Evolutionary conservation across 2,888 invertebrate genomes (phyloP).

Genomic region (Tridacna gigas): DNA sequence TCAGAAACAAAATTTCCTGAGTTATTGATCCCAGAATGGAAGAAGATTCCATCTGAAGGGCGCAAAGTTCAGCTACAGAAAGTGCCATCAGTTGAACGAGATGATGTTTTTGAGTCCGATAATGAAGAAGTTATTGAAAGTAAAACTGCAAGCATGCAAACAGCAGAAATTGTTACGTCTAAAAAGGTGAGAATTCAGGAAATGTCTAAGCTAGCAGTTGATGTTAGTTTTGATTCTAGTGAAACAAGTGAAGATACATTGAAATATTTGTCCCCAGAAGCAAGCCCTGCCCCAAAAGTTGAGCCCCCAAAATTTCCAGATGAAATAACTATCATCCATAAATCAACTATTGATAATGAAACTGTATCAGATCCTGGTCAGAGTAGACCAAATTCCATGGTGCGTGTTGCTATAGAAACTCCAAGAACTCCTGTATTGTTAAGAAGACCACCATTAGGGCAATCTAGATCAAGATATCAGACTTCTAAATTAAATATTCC

Average conservation of each 20-base stretch:
- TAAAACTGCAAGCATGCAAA: slow-evolving; percentile 34
- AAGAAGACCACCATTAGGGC: slow-evolving; percentile 57
- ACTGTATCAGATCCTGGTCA: slow-evolving; percentile 62
- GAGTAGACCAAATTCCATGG: slow-evolving; percentile 60
- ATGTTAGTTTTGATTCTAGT: slow-evolving; percentile 64
- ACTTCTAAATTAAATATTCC: slow-evolving; percentile 63
- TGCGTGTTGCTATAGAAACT: slow-evolving; percentile 52
- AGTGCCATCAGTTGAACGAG: slow-evolving; percentile 48
- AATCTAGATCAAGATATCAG: slow-evolving; percentile 49
- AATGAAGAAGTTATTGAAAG: slow-evolving; percentile 53
- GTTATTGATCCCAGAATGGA: slow-evolving; percentile 75
- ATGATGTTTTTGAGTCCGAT: slow-evolving; percentile 60
- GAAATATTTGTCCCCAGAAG: slow-evolving; percentile 64
- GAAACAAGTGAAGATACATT: slow-evolving; percentile 66
- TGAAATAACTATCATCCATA: slow-evolving; percentile 48
- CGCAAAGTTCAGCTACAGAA: slow-evolving; percentile 33
- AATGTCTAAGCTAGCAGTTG: slow-evolving; percentile 40
- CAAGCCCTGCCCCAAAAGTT: slow-evolving; percentile 58
- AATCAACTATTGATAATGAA: slow-evolving; percentile 39
- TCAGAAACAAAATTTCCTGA: slow-evolving; percentile 73
- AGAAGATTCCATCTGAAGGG: slow-evolving; percentile 47
- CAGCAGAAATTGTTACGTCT: slow-evolving; percentile 29
- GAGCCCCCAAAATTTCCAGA: slow-evolving; percentile 57
- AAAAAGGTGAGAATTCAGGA: slow-evolving; percentile 46
- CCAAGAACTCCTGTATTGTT: slow-evolving; percentile 54